Evolutionary conservation across 92 coral and sea anemone genomes (phyloP), one percentile per base, ranked within the genome.

Genomic region (Plumapathes pennacea): DNA sequence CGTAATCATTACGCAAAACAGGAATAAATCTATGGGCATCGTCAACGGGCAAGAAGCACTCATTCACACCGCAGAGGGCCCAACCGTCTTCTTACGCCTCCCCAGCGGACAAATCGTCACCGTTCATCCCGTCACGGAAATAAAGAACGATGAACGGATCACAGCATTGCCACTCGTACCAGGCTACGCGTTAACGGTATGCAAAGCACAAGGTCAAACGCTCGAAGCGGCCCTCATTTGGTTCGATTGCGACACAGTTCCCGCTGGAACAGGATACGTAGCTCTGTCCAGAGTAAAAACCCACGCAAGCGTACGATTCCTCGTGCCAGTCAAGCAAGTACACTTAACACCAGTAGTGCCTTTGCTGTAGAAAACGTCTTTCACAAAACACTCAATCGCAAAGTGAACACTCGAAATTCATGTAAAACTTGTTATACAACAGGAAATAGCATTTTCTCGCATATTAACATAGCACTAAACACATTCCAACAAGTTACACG

Each of bases 181-280:
- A 4, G 77, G 46, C 3, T 58, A 57, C 15, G 77, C 77, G 2
- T 42, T 12, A 9, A 69, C 77, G 13, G 46, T 69, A 15, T 69
- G 69, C 26, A 72, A 72, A 61, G 71, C 54, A 1, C 72, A 72
- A 39, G 79, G 71, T 0, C 79, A 72, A 21, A 60, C 79, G 9
- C 8, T 72, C 2, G 1, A 15, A 13, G 50, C 49, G 10, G 53
- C 40, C 2, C 15, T 46, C 0, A 13, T 72, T 20, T 72, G 61
- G 58, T 47, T 60, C n/a, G 69, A 69, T 14, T 11, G 18, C 1
- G 72, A 64, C 18, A 29, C 1, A 10, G 40, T 64, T 0, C 72
- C 72, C 9, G 31, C 31, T 19, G 72, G 70, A 1, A 40, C 70
- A 26, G 70, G 55, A 5, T 62, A 62, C 26, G 70, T 62, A 0